These are phyloP conservation scores for Turdus rufiventris DNA, from an alignment of 2,113 vertebrate genomes.

Conservation along the genomic window DNA sequence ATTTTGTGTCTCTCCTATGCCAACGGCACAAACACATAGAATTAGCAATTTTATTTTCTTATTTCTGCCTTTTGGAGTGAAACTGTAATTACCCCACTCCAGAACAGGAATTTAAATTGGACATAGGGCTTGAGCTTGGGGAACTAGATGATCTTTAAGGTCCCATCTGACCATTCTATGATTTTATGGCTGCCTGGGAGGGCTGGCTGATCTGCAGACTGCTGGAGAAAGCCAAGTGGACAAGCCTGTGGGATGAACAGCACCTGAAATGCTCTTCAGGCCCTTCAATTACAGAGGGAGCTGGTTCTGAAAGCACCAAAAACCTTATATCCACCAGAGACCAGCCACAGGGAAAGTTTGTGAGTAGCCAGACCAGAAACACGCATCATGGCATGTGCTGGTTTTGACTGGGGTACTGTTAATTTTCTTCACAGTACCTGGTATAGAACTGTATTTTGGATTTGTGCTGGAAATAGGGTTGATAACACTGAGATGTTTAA, in stretches of 20 bases:
- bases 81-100: not conserved
- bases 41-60: not conserved
- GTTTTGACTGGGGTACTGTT: not conserved
- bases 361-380: not conserved
- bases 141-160: not conserved
- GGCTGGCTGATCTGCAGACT: not conserved
- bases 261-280: not conserved
- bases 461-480: not conserved
- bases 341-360: not conserved
- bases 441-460: not conserved
- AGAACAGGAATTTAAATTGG: not conserved
- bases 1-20: not conserved
- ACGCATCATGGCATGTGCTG: accelerated
- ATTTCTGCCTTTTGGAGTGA: not conserved
- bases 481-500: not conserved
- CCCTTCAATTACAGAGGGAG: not conserved
- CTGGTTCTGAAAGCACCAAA: not conserved
- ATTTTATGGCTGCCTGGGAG: not conserved
- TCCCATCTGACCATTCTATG: not conserved
- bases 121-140: not conserved
- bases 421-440: not conserved
- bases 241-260: not conserved
- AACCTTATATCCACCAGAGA: not conserved
- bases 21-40: not conserved
- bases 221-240: not conserved